Base-by-base conservation (phyloP, 2,113 vertebrate genomes). In the Lethenteron camtschaticum region DNA sequence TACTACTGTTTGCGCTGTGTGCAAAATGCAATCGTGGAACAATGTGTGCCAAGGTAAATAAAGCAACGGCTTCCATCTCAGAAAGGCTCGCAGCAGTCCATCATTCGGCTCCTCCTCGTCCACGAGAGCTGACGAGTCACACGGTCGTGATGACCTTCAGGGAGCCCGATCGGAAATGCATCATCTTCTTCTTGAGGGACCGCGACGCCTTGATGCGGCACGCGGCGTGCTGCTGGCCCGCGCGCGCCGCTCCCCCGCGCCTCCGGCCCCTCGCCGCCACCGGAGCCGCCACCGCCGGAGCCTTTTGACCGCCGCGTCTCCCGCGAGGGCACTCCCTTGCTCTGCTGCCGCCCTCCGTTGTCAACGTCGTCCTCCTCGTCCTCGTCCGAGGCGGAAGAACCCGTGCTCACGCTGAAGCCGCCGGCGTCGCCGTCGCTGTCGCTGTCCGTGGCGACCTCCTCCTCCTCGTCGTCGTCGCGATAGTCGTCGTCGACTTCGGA, bases 91-190 rank as follows among this genome's bases (percentile, higher is more conserved):
- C 41, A 41, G 41, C 41, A 41, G 41, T 41, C 41, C 41, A 6
- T 41, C 41, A 41, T 41, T 41, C 41, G 41, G 41, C 41, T 41
- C 41, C 41, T 41, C 41, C 41, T 41, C 41, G 41, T 41, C 41
- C 41, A 41, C 41, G 41, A 41, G 41, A 41, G 41, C 41, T 41
- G 41, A 41, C 60, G 8, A 16, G 57, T 90, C 81, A 95, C 56
- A 97, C 86, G 0, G 91, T 97, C 0, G 91, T 97, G 90, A 97
- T 97, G 72, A 96, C 83, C 74, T 90, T 96, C 73, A 97, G 78
- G 2, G 91, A 94, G 63, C 91, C 89, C 0, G 88, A 87, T 58
- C 86, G 81, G 78, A 92, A 94, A 73, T 87, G 82, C 1, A 96
- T 83, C 75, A 97, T 95, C 74, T 87, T 96, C 82, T 85, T 97